phyloP scores from a whole-genome alignment of 1,140 invertebrate species.

The Eciton burchellii region DNA sequence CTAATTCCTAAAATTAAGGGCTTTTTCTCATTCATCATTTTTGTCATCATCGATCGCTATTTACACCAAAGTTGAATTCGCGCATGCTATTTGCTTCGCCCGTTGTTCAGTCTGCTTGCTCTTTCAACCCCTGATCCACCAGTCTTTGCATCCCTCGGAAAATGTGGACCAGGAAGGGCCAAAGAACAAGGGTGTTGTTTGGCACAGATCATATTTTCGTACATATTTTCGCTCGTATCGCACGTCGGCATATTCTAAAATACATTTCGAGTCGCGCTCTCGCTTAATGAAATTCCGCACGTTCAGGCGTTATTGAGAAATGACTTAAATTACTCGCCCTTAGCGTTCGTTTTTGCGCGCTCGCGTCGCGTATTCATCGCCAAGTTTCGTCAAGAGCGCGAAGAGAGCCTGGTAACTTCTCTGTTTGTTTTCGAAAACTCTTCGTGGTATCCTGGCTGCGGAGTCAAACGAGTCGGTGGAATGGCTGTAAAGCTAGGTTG shows the following conservation, averaged over 20 bases:
- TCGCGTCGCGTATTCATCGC: background rate
- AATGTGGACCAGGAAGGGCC: slow-evolving; percentile 22
- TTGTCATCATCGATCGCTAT: slow-evolving; percentile 67
- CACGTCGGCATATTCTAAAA: slow-evolving; percentile 17
- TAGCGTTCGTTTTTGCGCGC: slow-evolving; percentile 12
- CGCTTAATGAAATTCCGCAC: slow-evolving; percentile 51
- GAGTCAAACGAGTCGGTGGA: slow-evolving; percentile 27
- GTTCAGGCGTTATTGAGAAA: slow-evolving; percentile 46
- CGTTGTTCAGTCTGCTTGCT: too few species aligned
- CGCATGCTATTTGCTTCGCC: too few species aligned
- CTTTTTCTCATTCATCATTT: too few species aligned
- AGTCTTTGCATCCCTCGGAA: slow-evolving; percentile 54
- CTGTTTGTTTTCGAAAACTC: slow-evolving; percentile 26
- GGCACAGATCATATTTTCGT: slow-evolving; percentile 14
- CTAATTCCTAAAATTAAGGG: too few species aligned
- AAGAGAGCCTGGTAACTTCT: background rate
- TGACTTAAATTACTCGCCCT: slow-evolving; percentile 17
- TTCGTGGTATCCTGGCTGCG: background rate
- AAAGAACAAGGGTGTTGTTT: slow-evolving; percentile 7
- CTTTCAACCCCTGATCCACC: background rate
- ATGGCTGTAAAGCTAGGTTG: slow-evolving; percentile 34
- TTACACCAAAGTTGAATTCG: slow-evolving; percentile 54
- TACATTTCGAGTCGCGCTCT: slow-evolving; percentile 35
- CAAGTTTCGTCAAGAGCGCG: background rate
- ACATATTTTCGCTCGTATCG: slow-evolving; percentile 1